These are phyloP conservation scores for Blennius ocellaris DNA, from an alignment of 2,113 vertebrate genomes.

Conservation along the genomic window DNA sequence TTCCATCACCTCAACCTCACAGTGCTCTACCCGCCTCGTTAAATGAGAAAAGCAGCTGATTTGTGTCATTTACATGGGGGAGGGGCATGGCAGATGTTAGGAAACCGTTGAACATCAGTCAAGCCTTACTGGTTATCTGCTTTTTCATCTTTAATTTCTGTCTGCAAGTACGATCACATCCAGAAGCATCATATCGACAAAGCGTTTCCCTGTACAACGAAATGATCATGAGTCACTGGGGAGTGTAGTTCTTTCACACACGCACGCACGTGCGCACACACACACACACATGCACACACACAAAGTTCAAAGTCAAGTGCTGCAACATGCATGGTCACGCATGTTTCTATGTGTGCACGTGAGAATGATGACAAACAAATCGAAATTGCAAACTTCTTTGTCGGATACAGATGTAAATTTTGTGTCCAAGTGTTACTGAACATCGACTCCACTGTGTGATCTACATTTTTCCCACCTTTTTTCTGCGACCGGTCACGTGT, in stretches of 20 bases:
- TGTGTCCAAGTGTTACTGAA: background rate
- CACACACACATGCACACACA: background rate
- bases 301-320: constrained; percentile 6
- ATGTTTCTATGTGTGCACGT: background rate
- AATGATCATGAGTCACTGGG: constrained; percentile 36
- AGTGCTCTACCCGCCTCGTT: background rate
- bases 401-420: background rate
- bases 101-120: background rate
- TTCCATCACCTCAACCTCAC: background rate
- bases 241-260: constrained; percentile 12
- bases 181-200: constrained; percentile 15
- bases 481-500: background rate
- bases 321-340: constrained; percentile 6
- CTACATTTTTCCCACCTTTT: background rate
- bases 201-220: background rate
- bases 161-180: background rate
- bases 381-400: background rate
- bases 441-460: background rate
- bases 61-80: constrained; percentile 18
- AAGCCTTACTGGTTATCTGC: background rate
- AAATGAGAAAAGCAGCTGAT: background rate
- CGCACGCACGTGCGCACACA: too few relatives aligned
- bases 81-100: constrained; percentile 6
- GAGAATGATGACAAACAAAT: background rate
- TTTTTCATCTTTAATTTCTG: constrained; percentile 8